Conservation (phyloP, 37 sponge, comb jelly and placozoan genomes). For the Hexactinellida sp. region DNA sequence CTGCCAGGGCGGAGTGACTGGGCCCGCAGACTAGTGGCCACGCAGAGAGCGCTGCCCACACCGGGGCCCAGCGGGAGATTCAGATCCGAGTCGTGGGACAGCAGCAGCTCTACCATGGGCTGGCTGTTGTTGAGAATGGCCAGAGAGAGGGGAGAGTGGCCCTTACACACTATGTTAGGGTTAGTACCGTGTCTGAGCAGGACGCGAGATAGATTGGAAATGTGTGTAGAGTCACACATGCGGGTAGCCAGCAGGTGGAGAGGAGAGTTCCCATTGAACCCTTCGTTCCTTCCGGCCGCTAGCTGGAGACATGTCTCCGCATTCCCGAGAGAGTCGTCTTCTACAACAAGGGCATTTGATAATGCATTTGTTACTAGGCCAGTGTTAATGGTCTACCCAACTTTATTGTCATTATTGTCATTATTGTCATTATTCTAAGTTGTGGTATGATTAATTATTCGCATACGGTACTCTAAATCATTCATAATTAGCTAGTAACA, state of each 20-base stretch:
- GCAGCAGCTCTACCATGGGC: slow-evolving; percentile 26
- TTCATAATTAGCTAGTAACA: too few relatives aligned
- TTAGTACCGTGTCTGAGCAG: slow-evolving; percentile 30
- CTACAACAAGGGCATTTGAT: too few relatives aligned
- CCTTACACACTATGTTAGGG: slow-evolving; percentile 38
- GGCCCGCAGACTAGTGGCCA: slow-evolving; percentile 29
- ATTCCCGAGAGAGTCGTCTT: too few relatives aligned
- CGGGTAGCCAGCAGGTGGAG: slow-evolving; percentile 25
- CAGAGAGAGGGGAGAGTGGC: slow-evolving; percentile 70
- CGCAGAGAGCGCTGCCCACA: slow-evolving; percentile 55
- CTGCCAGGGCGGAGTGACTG: neutral
- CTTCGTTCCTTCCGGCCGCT: slow-evolving; percentile 4
- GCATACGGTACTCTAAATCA: too few relatives aligned
- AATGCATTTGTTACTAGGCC: too few relatives aligned
- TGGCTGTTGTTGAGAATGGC: slow-evolving; percentile 50
- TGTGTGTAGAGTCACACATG: neutral
- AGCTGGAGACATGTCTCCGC: neutral
- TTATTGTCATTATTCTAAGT: too few relatives aligned
- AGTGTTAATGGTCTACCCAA: too few relatives aligned
- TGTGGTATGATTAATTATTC: too few relatives aligned
- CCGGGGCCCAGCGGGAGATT: slow-evolving; percentile 42
- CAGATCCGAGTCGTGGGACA: slow-evolving; percentile 49
- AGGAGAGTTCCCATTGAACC: neutral
- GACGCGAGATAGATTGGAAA: neutral
- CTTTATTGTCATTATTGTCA: too few relatives aligned